Base-by-base conservation (phyloP, 2,888 invertebrate genomes). In the Dynastes maya region DNA sequence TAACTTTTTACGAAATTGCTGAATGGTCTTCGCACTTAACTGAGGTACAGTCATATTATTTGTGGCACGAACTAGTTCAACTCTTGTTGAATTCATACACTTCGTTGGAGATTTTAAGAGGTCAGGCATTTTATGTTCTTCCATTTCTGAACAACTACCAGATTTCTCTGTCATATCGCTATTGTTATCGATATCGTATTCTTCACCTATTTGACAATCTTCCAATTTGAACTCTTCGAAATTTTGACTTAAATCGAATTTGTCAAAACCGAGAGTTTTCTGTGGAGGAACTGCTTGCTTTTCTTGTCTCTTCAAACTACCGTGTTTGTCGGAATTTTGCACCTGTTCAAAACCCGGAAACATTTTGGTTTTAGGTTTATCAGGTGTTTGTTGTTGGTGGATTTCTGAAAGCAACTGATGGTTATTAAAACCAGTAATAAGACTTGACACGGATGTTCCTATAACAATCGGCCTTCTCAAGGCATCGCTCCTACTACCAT, bases 141-240 rank as follows among this genome's bases (percentile, higher is more conserved):
- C 81, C 16, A 78, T 72, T 49, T 72, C 61, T 11, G 72, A 61
- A 8, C 27, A 61, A 27, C 45, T 61, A 45, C 9, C 40, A n/a
- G 29, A 64, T 51, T 77, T 70, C 49, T 71, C 75, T 2, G 61
- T 49, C 13, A 71, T 65, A 58, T 79, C 81, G n/a, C 74, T 78
- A 32, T 68, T 75, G 16, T 64, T 71, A 65, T 85, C 86, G 5
- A 86, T 86, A 32, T 83, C 83, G 78, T 86, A 88, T 80, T 89
- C 88, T 77, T 89, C 88, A 27, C 83, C 83, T 63, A 91, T 91
- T 86, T 94, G 94, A 87, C 92, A 92, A 77, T 95, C 94, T 85
- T 95, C 95, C 83, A 95, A 90, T 85, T 94, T 94, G 86, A 95
- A 95, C 86, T 95, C 95, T 85, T 95, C 95, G 85, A 95, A 95